A percentile compares a stretch with the other conserved stretches of the same genome.
These are phyloP conservation scores for Polypedilum vanderplanki DNA, from an alignment of 1,140 invertebrate species.

Conservation along the genomic window DNA sequence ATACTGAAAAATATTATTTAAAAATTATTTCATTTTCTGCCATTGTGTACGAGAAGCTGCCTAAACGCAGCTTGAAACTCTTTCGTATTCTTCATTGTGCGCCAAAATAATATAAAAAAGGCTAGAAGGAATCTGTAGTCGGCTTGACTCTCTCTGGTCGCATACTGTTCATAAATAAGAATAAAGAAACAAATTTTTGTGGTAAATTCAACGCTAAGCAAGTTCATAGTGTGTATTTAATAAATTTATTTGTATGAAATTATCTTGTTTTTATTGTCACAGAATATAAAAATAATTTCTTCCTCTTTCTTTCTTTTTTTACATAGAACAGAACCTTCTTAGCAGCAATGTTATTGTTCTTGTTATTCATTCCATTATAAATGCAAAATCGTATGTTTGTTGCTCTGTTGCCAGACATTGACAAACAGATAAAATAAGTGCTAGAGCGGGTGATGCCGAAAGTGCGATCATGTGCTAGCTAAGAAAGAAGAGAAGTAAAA, in stretches of 20 bases:
- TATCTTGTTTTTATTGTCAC: slow-evolving; percentile 6
- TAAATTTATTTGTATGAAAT: slow-evolving; percentile 3
- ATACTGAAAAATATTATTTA: slow-evolving; percentile 21
- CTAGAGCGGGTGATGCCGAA: background rate
- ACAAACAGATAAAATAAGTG: background rate
- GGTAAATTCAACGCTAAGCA: background rate
- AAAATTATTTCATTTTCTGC: background rate
- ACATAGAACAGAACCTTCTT: background rate
- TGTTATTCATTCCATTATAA: background rate
- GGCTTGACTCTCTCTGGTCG: background rate
- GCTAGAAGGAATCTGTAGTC: background rate
- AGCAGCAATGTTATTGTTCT: background rate
- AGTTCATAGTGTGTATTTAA: background rate
- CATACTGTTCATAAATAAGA: slow-evolving; percentile 5
- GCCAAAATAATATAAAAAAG: background rate
- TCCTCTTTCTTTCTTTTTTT: background rate
- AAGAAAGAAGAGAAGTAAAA: no score
- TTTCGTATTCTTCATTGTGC: background rate
- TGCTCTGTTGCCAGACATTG: background rate
- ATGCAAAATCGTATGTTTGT: slow-evolving; percentile 13
- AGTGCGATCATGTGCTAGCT: no score
- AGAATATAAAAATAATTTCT: background rate
- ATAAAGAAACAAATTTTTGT: background rate
- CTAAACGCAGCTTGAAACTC: background rate
- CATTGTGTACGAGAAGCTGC: background rate